Conservation (phyloP, 2,888 invertebrate species). For the Petrolisthes manimaculis region DNA sequence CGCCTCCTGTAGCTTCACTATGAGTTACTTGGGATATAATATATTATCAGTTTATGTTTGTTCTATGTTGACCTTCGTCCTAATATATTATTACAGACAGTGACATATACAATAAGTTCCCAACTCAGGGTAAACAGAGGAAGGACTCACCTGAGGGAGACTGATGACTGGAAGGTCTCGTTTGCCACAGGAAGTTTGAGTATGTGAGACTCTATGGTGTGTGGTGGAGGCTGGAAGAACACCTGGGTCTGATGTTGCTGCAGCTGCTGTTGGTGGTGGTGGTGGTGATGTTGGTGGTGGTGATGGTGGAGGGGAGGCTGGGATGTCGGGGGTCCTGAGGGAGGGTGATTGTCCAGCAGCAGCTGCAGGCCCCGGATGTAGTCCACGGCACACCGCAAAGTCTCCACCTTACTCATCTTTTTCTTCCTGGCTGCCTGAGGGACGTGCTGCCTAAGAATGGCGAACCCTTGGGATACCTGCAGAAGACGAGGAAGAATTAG, state of each 20-base stretch:
- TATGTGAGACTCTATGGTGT: conserved; percentile 52
- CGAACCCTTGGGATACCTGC: conserved; percentile 88
- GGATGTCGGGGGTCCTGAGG: conserved; percentile 2
- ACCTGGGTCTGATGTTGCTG: conserved; percentile 49
- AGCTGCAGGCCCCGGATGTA: conserved; percentile 86
- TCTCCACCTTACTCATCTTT: conserved; percentile 75
- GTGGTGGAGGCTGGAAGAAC: conserved; percentile 51
- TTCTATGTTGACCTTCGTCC: no score
- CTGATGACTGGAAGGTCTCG: conserved; percentile 37
- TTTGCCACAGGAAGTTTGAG: conserved; percentile 49
- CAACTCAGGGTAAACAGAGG: no score
- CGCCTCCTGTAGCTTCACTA: no score
- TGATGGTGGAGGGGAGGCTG: conserved; percentile 2
- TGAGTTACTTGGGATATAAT: no score
- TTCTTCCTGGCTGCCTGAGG: conserved; percentile 73
- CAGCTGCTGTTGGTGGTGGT: conserved; percentile 39
- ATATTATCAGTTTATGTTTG: no score
- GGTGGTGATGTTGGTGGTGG: conserved; percentile 21
- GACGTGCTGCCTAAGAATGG: conserved; percentile 88
- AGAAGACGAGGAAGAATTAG: not conserved
- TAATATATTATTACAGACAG: no score
- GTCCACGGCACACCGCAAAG: conserved; percentile 88
- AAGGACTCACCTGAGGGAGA: conserved; percentile 35
- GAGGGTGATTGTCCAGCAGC: conserved; percentile 73
- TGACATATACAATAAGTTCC: no score